Base-by-base conservation (phyloP, 2,113 vertebrate genomes). In the Megalops atlanticus region DNA sequence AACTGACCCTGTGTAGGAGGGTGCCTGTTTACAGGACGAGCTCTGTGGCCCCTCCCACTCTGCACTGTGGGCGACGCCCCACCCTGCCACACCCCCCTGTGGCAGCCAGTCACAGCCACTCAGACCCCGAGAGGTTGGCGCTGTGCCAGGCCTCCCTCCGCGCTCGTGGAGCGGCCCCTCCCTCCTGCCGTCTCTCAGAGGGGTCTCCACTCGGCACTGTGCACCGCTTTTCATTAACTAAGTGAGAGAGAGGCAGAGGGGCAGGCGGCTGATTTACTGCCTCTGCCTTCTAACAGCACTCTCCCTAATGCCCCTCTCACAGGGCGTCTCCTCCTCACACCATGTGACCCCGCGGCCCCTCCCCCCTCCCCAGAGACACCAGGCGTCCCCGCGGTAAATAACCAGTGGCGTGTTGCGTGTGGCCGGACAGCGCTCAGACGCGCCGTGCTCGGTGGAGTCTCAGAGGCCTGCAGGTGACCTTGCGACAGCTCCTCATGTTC, bases 51-150 rank as follows among this genome's bases (percentile, higher is more conserved):
- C n/a, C n/a, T n/a, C 69, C 83, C 70, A 64, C 79, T 72, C 31
- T 69, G 79, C 83, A 8, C 58, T 31, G 1, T 24, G 3, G 2
- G 8, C 64, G 38, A 24, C 3, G 24, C 58, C n/a, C 24, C 58
- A 58, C 52, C 21, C 52, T 7, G 18, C 4, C 52, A 58, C 27
- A 40, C 69, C 16, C 69, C 80, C 47, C 41, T 75, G 73, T 31
- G 27, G 5, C 52, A 18, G 27, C 5, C 21, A 78, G 43, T 74
- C 14, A 31, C 49, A 54, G 49, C 31, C 49, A 91, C 89, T 87
- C 88, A 90, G 86, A 86, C 81, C 80, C 71, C 64, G 82, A 43
- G 45, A 89, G 39, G 75, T 45, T 16, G 45, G 64, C 78, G 86
- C 86, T 88, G 85, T 87, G 80, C 89, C 88, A 89, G 58, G 58